Base-by-base conservation (phyloP, 2,888 invertebrate species). In the Ectemnius cavifrons region DNA sequence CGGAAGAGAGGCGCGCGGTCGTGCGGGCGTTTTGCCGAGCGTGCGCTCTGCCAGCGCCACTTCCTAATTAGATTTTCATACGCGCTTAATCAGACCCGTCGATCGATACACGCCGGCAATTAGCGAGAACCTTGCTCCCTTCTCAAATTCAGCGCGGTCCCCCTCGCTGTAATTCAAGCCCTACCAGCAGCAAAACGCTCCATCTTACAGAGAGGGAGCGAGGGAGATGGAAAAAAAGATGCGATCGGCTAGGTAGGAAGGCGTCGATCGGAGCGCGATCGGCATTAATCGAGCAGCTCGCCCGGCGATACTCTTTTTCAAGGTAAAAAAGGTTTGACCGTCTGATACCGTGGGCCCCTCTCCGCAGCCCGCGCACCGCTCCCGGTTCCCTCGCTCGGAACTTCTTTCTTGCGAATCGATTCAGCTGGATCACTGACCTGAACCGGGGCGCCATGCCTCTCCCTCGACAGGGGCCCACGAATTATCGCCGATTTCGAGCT, bases 351-450 rank as follows among this genome's bases (percentile, higher is more conserved):
- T 37, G 67, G 28, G 27, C 70, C 66, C 67, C 60, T 5, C 52
- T 58, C 23, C 37, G 0, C 20, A 20, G 20, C 0, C 23, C 23
- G 23, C 23, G 23, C 3, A 2, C n/a, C 16, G 63, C 45, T 11
- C 62, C 52, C 67, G 14, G 49, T 58, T 65, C 66, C 64, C 66
- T 59, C 52, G 28, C 71, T 67, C 66, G 58, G 69, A 75, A 77
- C 76, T 71, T 71, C 73, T 81, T 79, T 75, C 78, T 73, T 67
- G 82, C 80, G 75, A 78, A 83, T 84, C 78, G 80, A 83, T 84
- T 82, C 80, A 75, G 80, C 70, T 82, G 80, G 82, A 83, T 84
- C 83, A 84, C 78, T 83, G 83, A 83, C 83, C 84, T 66, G 78
- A 79, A 70, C 74, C 69, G 62, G 75, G 74, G 78, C 80, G 73